phyloP scores from a whole-genome alignment of 2,113 vertebrate species.

The Gambusia holbrooki region DNA sequence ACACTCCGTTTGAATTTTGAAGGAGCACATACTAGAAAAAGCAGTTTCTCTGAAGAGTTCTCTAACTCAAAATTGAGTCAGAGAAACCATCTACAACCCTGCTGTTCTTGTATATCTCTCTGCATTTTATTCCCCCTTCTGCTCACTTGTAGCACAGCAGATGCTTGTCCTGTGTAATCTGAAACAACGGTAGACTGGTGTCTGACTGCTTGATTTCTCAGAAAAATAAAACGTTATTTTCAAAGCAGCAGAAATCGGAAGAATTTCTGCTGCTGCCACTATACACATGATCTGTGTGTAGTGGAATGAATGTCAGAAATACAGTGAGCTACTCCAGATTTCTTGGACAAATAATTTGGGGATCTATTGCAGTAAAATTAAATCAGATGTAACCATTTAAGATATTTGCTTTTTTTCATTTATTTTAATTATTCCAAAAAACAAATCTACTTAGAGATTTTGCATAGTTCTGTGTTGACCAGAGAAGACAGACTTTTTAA shows the following conservation, averaged over 20 bases:
- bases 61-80: not conserved
- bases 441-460: not conserved
- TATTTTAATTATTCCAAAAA: too few relatives aligned
- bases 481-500: not conserved
- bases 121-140: not conserved
- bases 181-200: constrained; percentile 12
- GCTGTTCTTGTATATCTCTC: constrained; percentile 14
- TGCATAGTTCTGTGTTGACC: not conserved
- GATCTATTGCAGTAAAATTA: constrained; percentile 26
- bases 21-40: not conserved
- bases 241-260: constrained; percentile 36
- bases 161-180: constrained; percentile 27
- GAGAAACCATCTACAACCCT: not conserved
- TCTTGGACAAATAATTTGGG: constrained; percentile 15
- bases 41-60: not conserved
- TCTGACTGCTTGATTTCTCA: constrained; percentile 17
- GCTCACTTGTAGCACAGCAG: constrained; percentile 20
- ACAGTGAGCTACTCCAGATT: not conserved
- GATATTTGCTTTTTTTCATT: too few relatives aligned
- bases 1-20: not conserved
- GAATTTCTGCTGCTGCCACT: not conserved
- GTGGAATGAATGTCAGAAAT: constrained; percentile 28
- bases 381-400: constrained; percentile 26
- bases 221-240: constrained; percentile 29
- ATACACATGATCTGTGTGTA: constrained; percentile 1